These are phyloP conservation scores for Eumeta japonica DNA, from an alignment of 1,140 invertebrate genomes.

Conservation along the genomic window DNA sequence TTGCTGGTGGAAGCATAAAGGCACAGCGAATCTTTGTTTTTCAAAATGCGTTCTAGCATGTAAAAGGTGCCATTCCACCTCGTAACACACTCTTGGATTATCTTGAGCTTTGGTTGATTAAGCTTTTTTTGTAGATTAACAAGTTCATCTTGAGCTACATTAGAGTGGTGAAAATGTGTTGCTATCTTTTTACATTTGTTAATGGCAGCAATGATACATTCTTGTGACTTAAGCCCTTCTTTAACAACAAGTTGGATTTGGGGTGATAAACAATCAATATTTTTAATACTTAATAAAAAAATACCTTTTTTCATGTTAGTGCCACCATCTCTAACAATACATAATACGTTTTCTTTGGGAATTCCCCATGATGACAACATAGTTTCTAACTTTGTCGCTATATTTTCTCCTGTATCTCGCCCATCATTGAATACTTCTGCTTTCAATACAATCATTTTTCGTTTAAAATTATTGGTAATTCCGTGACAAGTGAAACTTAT, in stretches of 20 bases:
- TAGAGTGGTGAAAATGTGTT: too few species aligned
- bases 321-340: conserved; percentile 19
- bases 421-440: conserved; percentile 16
- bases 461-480: conserved; percentile 16
- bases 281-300: conserved; percentile 12
- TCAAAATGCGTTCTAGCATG: conserved; percentile 15
- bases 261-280: conserved; percentile 13
- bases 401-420: conserved; percentile 16
- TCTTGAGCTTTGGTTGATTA: too few species aligned
- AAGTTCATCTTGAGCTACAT: conserved; percentile 15
- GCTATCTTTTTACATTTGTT: too few species aligned
- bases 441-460: conserved; percentile 16
- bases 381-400: conserved; percentile 14
- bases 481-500: conserved; percentile 20
- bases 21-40: conserved; percentile 15
- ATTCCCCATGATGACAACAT: conserved; percentile 19
- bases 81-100: conserved; percentile 11
- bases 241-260: conserved; percentile 14
- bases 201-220: conserved; percentile 12
- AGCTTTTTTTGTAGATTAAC: too few species aligned
- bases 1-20: conserved; percentile 16
- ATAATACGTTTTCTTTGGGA: conserved; percentile 20
- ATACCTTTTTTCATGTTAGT: conserved; percentile 21
- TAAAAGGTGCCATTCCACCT: too few species aligned
- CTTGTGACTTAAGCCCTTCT: conserved; percentile 13